phyloP scores from a whole-genome alignment of 92 coral and sea anemone genomes.

The Virgularia gustaviana region DNA sequence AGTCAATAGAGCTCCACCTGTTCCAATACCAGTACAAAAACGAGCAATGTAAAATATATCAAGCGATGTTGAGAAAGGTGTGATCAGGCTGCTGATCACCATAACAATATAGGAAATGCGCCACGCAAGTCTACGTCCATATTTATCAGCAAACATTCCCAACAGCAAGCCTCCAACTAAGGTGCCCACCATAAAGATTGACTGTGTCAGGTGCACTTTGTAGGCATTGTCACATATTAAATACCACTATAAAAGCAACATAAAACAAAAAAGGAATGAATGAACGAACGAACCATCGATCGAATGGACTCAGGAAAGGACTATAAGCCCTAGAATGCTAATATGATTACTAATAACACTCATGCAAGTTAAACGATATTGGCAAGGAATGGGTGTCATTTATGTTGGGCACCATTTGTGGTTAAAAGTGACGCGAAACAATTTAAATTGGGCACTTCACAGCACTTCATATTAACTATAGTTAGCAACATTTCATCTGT shows the following conservation, averaged over 20 bases:
- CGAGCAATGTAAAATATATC: slow-evolving; percentile 60
- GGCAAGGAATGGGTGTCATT: background rate
- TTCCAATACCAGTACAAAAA: slow-evolving; percentile 80
- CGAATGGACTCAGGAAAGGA: background rate
- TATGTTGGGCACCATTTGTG: no score
- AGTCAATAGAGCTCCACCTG: slow-evolving; percentile 85
- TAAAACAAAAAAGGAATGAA: background rate
- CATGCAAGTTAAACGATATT: background rate
- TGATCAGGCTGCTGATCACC: slow-evolving; percentile 76
- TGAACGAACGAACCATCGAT: background rate
- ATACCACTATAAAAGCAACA: slow-evolving; percentile 75
- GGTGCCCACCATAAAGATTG: slow-evolving; percentile 85
- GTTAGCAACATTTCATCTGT: no score
- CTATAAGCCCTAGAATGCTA: slow-evolving; percentile 1
- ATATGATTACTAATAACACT: no score
- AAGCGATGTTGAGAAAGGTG: slow-evolving; percentile 82
- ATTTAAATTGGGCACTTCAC: no score
- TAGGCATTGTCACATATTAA: slow-evolving; percentile 80
- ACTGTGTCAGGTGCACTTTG: slow-evolving; percentile 83
- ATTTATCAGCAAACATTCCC: slow-evolving; percentile 83
- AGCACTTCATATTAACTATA: no score
- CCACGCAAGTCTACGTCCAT: slow-evolving; percentile 86
- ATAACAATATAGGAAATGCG: slow-evolving; percentile 78
- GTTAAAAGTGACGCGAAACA: no score
- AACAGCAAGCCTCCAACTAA: slow-evolving; percentile 75